Percentiles rank a stretch among this genome's conserved stretches.
Conservation (phyloP, 2,888 invertebrate genomes). For the Malachius bipustulatus region DNA sequence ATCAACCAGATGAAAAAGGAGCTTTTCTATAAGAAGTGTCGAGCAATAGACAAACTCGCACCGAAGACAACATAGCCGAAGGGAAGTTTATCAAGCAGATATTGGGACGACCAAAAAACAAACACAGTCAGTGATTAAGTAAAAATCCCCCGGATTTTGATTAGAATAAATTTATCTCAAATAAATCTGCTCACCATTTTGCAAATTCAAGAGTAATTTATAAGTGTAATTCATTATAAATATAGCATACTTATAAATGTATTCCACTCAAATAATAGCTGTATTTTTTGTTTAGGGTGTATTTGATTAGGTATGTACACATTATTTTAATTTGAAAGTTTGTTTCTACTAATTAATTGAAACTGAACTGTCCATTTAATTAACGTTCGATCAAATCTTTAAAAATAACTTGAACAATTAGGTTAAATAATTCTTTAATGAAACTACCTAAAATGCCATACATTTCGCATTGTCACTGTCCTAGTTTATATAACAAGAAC, state of each 20-base stretch:
- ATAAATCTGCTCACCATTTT: slow-evolving; percentile 3
- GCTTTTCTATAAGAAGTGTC: not conserved
- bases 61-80: not conserved
- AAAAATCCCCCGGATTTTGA: not conserved
- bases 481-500: too few species aligned
- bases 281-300: slow-evolving; percentile 1
- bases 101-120: not conserved
- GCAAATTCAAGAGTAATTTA: slow-evolving; percentile 1
- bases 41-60: slow-evolving; percentile 1
- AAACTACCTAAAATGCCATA: too few species aligned
- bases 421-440: too few species aligned
- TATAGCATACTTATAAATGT: not conserved
- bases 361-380: too few species aligned
- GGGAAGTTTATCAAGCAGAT: not conserved
- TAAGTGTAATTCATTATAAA: not conserved
- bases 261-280: not conserved
- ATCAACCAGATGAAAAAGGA: slow-evolving; percentile 3
- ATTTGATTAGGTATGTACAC: too few species aligned
- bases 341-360: too few species aligned
- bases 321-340: too few species aligned
- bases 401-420: too few species aligned
- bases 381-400: too few species aligned
- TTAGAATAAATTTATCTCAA: not conserved
- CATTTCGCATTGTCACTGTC: too few species aligned
- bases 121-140: not conserved